Evolutionary conservation across 2,888 invertebrate species (phyloP), one percentile per base, ranked within the genome.

Genomic region (Perizoma flavofasciatum): DNA sequence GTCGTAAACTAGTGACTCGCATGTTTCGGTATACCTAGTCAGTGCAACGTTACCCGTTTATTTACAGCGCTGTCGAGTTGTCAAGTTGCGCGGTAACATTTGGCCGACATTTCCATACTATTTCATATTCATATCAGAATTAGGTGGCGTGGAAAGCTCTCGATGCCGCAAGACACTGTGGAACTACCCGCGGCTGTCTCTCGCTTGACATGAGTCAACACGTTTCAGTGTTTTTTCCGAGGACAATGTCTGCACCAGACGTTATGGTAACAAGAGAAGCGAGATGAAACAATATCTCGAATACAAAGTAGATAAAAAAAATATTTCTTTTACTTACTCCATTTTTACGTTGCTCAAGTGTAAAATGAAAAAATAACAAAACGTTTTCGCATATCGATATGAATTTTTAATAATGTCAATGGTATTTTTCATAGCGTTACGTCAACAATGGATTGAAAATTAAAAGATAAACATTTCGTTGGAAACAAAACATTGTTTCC

Each of bases 91-190:
- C 78, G 78, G 82, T 75, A 85, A 85, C 81, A 85, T 88, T 88
- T 83, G 84, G 83, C 70, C 76, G 77, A 82, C 79, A 89, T 89
- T 89, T 82, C 82, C 86, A 88, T 89, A 88, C 79, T 82, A 88
- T 88, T 89, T 88, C 86, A 89, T 88, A 88, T 89, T 89, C 88
- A 89, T 88, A 86, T 83, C 80, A 82, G 85, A 86, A 88, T 88
- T 87, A 86, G 86, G 82, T 84, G 75, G 77, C 70, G 70, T 75
- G 77, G 70, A 71, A 72, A 50, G 75, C 69, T 75, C 70, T 76
- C 75, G 77, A 78, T 78, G 72, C 68, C 68, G 61, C 68, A 69
- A 67, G 69, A 70, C 66, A 64, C 66, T 68, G 65, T 73, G 75
- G 75, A 79, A 82, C 75, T 71, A 71, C 65, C 60, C 66, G 56